Conservation (phyloP, 2,888 invertebrate genomes). For the Herminia tarsipennalis region DNA sequence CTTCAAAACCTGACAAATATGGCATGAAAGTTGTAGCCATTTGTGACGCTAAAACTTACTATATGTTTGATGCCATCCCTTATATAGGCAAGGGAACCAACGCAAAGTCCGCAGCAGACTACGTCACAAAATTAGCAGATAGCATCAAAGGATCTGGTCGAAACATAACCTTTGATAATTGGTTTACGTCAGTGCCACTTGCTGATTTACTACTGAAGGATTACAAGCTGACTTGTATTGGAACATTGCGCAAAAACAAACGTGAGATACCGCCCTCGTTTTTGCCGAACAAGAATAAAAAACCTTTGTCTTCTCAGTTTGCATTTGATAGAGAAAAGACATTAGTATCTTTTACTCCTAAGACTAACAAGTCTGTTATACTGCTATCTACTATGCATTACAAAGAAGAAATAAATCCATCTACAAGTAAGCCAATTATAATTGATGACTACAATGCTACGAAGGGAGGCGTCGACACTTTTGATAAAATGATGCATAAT, state of each 20-base stretch:
- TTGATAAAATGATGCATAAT: background rate
- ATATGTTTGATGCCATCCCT: background rate
- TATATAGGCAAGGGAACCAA: background rate
- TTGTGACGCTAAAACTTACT: slow-evolving; percentile 2
- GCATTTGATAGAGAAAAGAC: background rate
- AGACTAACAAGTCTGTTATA: slow-evolving; percentile 2
- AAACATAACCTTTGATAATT: background rate
- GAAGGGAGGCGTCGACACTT: slow-evolving; percentile 7
- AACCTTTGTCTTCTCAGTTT: background rate
- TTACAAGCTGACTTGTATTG: background rate
- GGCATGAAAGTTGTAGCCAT: slow-evolving; percentile 12
- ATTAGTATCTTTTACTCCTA: slow-evolving; percentile 4
- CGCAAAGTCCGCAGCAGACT: background rate
- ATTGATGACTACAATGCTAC: slow-evolving; percentile 9
- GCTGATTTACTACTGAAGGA: background rate
- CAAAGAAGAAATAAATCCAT: background rate
- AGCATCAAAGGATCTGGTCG: background rate
- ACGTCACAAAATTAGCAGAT: too few species aligned
- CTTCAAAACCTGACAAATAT: slow-evolving; percentile 18
- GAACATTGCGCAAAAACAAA: background rate
- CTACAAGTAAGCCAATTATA: slow-evolving; percentile 4
- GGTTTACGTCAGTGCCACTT: background rate
- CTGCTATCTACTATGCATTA: slow-evolving; percentile 5
- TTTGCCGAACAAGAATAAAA: too few species aligned
- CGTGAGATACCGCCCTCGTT: background rate